Conservation (phyloP, 2,797 vertebrate genomes). For the Limnodromus scolopaceus region DNA sequence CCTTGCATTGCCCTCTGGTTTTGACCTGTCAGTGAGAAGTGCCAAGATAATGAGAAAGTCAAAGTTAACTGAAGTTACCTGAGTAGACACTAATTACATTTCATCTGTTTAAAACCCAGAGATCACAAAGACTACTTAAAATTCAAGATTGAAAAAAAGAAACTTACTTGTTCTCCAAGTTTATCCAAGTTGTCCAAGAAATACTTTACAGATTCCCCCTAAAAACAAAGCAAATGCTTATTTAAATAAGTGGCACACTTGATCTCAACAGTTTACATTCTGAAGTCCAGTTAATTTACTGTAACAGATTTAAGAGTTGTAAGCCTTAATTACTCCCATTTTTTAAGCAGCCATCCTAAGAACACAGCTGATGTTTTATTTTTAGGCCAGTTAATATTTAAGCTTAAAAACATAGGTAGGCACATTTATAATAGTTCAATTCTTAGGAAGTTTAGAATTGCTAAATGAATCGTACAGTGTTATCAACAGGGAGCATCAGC, state of each 20-base stretch:
- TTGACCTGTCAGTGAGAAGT: background rate
- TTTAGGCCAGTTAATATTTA: constrained; percentile 37
- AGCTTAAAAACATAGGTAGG: background rate
- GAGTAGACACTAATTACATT: background rate
- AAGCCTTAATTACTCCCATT: constrained; percentile 6
- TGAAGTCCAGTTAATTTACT: constrained; percentile 6
- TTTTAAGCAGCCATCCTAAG: background rate
- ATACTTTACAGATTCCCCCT: constrained; percentile 99
- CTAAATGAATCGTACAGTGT: background rate
- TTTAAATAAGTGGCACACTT: constrained; percentile 11
- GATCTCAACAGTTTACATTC: constrained; percentile 36
- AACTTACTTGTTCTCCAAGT: constrained; percentile 92
- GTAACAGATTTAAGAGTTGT: background rate
- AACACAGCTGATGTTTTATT: background rate
- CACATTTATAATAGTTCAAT: background rate
- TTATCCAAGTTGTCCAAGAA: constrained; percentile 99
- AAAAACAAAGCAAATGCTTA: constrained; percentile 63
- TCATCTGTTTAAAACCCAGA: constrained; percentile 6
- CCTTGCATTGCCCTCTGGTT: background rate
- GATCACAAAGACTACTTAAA: constrained; percentile 9
- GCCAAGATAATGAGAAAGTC: background rate
- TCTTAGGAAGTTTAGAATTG: constrained; percentile 10
- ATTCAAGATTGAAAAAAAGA: background rate
- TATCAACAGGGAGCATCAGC: background rate
- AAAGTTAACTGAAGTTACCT: background rate